A percentile compares a stretch with the other conserved stretches of the same genome.
Evolutionary conservation across 2,113 vertebrate species (phyloP).

Genomic region (Passer montanus): DNA sequence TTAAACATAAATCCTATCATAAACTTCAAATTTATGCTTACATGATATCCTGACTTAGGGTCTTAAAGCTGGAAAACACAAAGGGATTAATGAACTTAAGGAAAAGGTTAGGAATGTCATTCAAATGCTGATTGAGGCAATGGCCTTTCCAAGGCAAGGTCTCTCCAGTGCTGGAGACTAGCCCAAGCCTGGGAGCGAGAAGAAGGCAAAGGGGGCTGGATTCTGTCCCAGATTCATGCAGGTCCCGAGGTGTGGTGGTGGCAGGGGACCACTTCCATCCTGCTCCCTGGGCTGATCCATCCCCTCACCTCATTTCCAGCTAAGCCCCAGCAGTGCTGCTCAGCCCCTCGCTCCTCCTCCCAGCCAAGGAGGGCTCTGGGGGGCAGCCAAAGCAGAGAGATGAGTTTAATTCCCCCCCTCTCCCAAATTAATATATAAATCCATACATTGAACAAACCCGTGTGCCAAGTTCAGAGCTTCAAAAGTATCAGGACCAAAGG

Average conservation of each 20-base stretch:
- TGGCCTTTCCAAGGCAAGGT: slow-evolving; percentile 49
- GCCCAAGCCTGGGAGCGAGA: background rate
- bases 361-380: background rate
- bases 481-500: background rate
- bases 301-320: fast-evolving
- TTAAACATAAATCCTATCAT: slow-evolving; percentile 68
- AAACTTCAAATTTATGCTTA: slow-evolving; percentile 70
- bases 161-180: slow-evolving; percentile 1
- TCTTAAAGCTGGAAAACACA: slow-evolving; percentile 68
- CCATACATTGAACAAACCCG: fast-evolving
- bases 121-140: slow-evolving; percentile 67
- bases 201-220: background rate
- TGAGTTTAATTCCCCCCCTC: background rate
- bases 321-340: background rate
- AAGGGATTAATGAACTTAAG: slow-evolving; percentile 70
- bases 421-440: background rate
- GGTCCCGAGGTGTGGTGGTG: background rate
- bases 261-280: background rate
- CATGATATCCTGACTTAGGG: slow-evolving; percentile 65
- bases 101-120: slow-evolving; percentile 70
- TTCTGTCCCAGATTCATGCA: background rate
- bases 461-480: background rate
- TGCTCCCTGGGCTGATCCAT: background rate
- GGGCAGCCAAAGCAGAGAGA: background rate
- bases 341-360: background rate